Conservation (phyloP, 2,113 vertebrate genomes). For the Clarias magur region DNA sequence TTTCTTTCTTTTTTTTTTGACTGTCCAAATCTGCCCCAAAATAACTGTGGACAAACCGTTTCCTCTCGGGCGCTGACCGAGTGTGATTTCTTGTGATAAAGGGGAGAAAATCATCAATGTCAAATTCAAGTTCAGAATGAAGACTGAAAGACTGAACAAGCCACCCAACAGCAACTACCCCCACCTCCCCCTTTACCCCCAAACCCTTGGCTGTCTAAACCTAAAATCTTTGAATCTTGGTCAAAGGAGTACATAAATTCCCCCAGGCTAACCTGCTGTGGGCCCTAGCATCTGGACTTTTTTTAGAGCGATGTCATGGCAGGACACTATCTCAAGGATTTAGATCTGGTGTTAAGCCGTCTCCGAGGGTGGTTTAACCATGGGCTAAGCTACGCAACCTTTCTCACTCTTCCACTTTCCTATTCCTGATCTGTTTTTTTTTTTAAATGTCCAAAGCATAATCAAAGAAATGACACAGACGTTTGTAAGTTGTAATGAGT, state of each 20-base stretch:
- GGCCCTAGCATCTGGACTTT: constrained; percentile 39
- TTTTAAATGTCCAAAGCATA: neutral
- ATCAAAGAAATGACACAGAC: neutral
- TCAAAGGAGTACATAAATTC: constrained; percentile 43
- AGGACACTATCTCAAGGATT: constrained; percentile 44
- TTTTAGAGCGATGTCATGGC: constrained; percentile 37
- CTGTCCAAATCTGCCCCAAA: neutral
- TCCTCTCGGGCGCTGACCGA: neutral
- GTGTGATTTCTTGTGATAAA: neutral
- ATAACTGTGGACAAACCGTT: neutral
- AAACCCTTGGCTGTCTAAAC: constrained; percentile 23
- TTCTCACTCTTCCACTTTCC: neutral
- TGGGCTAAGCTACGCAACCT: constrained; percentile 12
- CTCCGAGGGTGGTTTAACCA: constrained; percentile 13
- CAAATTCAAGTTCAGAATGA: constrained; percentile 31
- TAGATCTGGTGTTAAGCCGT: constrained; percentile 40
- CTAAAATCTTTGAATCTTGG: constrained; percentile 46
- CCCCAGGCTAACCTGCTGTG: constrained; percentile 38
- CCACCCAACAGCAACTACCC: constrained; percentile 18
- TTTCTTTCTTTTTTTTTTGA: neutral
- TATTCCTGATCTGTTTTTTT: neutral
- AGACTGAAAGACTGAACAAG: constrained; percentile 34
- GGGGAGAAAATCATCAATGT: constrained; percentile 18
- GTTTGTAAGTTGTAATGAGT: neutral
- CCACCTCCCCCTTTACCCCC: neutral